Evolutionary conservation across 2,797 vertebrate genomes (phyloP).

Genomic region (Scarus forsteni): DNA sequence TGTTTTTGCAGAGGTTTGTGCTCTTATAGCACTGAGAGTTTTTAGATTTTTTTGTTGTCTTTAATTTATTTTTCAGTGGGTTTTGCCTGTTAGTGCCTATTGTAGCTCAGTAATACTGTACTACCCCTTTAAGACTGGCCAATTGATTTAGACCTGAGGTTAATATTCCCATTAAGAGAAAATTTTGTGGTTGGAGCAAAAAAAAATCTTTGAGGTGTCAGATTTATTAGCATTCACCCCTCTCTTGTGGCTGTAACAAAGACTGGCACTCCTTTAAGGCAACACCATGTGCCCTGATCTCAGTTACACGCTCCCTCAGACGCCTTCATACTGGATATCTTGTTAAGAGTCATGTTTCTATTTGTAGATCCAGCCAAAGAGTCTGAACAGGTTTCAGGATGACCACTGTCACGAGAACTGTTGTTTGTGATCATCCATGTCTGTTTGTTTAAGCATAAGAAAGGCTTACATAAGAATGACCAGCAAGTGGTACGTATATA

Average conservation of each 20-base stretch:
- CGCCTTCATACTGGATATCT: constrained; percentile 40
- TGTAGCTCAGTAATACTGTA: too few species aligned
- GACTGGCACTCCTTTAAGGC: background rate
- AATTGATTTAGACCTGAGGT: too few species aligned
- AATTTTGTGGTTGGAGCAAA: too few species aligned
- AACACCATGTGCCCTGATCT: constrained; percentile 45
- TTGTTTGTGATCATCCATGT: background rate
- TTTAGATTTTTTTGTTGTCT: too few species aligned
- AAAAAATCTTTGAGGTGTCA: too few species aligned
- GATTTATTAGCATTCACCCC: background rate
- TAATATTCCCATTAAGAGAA: too few species aligned
- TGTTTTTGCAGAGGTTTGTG: too few species aligned
- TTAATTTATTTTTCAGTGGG: too few species aligned
- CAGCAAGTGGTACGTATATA: too few species aligned
- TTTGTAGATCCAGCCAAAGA: constrained; percentile 20
- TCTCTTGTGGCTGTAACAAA: background rate
- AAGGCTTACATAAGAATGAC: background rate
- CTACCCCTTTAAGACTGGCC: too few species aligned
- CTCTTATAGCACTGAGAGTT: too few species aligned
- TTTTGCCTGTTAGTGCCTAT: too few species aligned
- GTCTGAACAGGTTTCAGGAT: background rate
- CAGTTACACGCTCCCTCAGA: constrained; percentile 44
- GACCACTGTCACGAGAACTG: background rate
- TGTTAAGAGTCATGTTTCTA: constrained; percentile 63
- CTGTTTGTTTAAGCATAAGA: background rate